Evolutionary conservation across 2,797 vertebrate species (phyloP), one percentile per base, ranked within the genome.

Genomic region (Sphaeramia orbicularis): DNA sequence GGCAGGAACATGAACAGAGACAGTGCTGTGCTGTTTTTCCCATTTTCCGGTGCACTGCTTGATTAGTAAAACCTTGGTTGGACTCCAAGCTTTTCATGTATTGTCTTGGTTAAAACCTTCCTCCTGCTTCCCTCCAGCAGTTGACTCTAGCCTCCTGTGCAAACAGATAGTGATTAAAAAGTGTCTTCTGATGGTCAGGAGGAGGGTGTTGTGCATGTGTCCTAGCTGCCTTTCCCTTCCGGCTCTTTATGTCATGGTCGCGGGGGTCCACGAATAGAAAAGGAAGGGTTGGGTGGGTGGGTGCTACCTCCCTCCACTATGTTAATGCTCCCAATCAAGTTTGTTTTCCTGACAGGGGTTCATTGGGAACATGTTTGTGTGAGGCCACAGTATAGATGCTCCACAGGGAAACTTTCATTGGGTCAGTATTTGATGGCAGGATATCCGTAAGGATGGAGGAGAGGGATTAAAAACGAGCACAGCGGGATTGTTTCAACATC

Each of bases 61-160:
- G 43, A 64, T 80, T 71, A 74, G 78, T 61, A 80, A 76, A 32
- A 68, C 73, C 53, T 66, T 79, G 78, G 74, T 79, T 1, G 47
- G 37, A 27, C 30, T 78, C 79, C 74, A 86, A 82, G 85, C 70
- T 44, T 66, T 80, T 84, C 37, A 78, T 83, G 74, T 81, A 79
- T 78, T 86, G 83, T 89, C 74, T 74, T 86, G 76, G 85, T 81
- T 54, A 41, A 79, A 84, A 72, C 54, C 75, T 79, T 86, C 78
- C 76, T 71, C 70, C 71, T 50, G 71, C 75, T 71, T 88, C 84
- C 80, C 21, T 58, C 58, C 61, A 59, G 62, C 41, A 52, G 78
- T 65, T 65, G 85, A 79, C 51, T 84, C 54, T 36, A 16, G 63
- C 67, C 65, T 85, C 87, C 90, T 89, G 88, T 86, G 78, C 76